phyloP scores from a whole-genome alignment of 37 sponge, comb jelly and placozoan species.

The Hormiphora californensis region DNA sequence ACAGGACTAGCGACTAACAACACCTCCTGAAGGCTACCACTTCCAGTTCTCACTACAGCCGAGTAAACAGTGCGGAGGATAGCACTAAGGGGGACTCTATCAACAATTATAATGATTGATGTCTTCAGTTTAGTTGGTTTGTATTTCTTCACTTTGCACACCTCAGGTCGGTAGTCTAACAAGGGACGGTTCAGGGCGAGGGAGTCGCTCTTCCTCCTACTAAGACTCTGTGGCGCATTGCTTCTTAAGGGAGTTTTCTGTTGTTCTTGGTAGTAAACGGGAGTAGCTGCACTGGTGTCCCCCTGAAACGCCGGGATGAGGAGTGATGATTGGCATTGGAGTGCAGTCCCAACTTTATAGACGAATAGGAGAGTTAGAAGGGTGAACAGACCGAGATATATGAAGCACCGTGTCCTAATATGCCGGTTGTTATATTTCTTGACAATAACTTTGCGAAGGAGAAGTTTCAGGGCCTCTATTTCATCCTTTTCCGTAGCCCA shows the following conservation, averaged over 20 bases:
- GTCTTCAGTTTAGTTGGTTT: background rate
- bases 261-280: background rate
- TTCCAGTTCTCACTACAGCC: background rate
- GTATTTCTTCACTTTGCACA: constrained; percentile 19
- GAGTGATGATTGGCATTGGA: background rate
- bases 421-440: constrained; percentile 49
- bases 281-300: background rate
- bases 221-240: background rate
- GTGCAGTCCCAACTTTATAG: background rate
- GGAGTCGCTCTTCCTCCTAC: background rate
- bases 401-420: background rate
- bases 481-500: constrained; percentile 48
- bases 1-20: background rate
- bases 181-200: constrained; percentile 13
- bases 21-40: background rate
- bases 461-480: background rate
- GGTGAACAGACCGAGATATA: background rate
- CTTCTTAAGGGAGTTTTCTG: no score
- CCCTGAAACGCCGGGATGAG: background rate
- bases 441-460: background rate
- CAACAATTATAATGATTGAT: background rate
- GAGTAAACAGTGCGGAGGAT: background rate
- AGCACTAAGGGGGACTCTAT: constrained; percentile 31
- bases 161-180: background rate
- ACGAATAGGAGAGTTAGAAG: background rate